Conservation (phyloP, 2,113 vertebrate genomes). For the Alces alces region DNA sequence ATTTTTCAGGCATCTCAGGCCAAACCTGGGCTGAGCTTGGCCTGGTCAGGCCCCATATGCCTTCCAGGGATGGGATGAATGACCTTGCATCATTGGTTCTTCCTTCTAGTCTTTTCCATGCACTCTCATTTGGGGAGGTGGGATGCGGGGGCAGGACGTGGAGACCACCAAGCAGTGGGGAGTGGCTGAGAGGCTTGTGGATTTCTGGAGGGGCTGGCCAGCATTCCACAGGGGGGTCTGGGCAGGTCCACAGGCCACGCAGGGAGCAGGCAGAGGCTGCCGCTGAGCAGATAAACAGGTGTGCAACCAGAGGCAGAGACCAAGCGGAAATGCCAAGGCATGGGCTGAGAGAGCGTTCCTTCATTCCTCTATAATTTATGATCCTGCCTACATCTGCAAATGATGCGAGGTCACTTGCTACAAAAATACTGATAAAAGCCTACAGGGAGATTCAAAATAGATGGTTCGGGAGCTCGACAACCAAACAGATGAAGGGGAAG, state of each 20-base stretch:
- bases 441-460: neutral
- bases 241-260: neutral
- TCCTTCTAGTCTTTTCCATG: neutral
- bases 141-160: accelerated
- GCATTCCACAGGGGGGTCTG: neutral
- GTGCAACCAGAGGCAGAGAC: neutral
- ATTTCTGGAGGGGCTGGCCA: no score
- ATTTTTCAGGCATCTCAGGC: neutral
- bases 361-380: constrained; percentile 38
- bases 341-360: accelerated
- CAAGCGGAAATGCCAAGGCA: neutral
- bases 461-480: neutral
- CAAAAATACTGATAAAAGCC: neutral
- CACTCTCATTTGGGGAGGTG: neutral
- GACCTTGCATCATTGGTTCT: neutral
- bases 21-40: neutral
- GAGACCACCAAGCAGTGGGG: neutral
- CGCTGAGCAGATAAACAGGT: neutral
- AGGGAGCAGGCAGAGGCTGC: neutral
- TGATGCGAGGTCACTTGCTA: constrained; percentile 1
- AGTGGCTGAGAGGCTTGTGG: accelerated
- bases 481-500: neutral
- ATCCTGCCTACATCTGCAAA: neutral
- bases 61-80: neutral
- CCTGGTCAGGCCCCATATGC: neutral